Base-by-base conservation (phyloP, 2,888 invertebrate genomes). In the Volucella bombylans region DNA sequence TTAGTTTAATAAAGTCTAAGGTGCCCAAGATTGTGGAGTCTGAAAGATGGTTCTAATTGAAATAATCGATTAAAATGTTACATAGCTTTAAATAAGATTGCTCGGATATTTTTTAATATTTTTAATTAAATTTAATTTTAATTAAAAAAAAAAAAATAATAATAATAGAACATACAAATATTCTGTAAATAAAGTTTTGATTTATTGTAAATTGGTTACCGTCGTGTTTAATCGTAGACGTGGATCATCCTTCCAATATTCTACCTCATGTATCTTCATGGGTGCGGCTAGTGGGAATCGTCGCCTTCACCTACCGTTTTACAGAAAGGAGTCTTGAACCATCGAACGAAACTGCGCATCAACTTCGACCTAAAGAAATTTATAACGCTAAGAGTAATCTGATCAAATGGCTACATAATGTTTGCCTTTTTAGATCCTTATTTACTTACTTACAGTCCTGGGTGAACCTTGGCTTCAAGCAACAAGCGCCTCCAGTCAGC, bases 41-140 rank as follows among this genome's bases (percentile, higher is more conserved):
- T n/a, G 38, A 10, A 4, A 18, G 10, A 41, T 4, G 31, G 12
- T 12, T 45, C 14, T 49, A 8, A 49, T 49, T 9, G 8, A 49
- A 14, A 14, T 14, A 8, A 49, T 8, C 23, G 14, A 14, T 45
- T 43, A 12, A 39, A 47, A 18, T 14, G 38, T 41, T 50, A 3
- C 6, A 23, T 45, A 43, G 38, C 8, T 61, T 62, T 62, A 38
- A n/a, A 43, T 38, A 41, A 31, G 31, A 52, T 38, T 41, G 15
- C 12, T 52, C 52, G 61, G n/a, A 15, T 15, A 62, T 62, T 72
- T 74, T 74, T 14, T 55, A 64, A 39, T 47, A 10, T 55, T 74
- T n/a, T n/a, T n/a, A n/a, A n/a, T n/a, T n/a, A n/a, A n/a, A n/a
- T n/a, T n/a, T n/a, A n/a, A n/a, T n/a, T n/a, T n/a, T n/a, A n/a